phyloP scores from a whole-genome alignment of 2,113 vertebrate genomes.

The Nannospalax galili region DNA sequence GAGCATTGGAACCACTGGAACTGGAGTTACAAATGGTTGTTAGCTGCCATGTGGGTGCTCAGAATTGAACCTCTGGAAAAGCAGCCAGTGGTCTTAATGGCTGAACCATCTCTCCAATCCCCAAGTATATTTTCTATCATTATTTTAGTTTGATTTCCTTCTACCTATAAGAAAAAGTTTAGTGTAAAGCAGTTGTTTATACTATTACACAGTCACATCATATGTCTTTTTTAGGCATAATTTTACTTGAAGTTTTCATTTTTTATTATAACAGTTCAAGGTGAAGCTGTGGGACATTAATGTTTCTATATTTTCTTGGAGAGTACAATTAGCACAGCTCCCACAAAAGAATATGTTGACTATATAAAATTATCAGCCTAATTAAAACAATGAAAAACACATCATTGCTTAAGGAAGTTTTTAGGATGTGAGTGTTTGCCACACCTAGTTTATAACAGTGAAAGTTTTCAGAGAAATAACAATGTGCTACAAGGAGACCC shows the following conservation, averaged over 20 bases:
- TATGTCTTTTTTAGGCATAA: not conserved
- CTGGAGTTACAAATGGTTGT: too few species aligned
- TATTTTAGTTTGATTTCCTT: not conserved
- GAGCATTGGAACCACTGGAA: too few species aligned
- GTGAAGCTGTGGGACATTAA: not conserved
- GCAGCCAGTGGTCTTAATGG: too few species aligned
- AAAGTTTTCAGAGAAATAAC: slow-evolving; percentile 10
- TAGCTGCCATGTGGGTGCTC: too few species aligned
- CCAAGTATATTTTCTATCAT: too few species aligned
- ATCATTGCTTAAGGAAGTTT: slow-evolving; percentile 9
- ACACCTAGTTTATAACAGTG: not conserved
- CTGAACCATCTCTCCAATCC: too few species aligned
- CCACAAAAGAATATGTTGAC: not conserved
- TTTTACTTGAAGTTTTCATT: not conserved
- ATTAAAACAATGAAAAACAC: slow-evolving; percentile 1
- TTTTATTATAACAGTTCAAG: not conserved
- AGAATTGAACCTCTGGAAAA: too few species aligned
- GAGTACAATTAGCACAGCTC: not conserved
- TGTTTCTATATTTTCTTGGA: not conserved
- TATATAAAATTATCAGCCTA: not conserved
- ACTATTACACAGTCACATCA: fast-evolving
- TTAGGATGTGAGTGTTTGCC: not conserved
- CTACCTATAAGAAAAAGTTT: not conserved
- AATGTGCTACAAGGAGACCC: not conserved
- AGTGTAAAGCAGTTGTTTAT: not conserved